phyloP scores from a whole-genome alignment of 2,797 vertebrate genomes.

The Okamejei kenojei region DNA sequence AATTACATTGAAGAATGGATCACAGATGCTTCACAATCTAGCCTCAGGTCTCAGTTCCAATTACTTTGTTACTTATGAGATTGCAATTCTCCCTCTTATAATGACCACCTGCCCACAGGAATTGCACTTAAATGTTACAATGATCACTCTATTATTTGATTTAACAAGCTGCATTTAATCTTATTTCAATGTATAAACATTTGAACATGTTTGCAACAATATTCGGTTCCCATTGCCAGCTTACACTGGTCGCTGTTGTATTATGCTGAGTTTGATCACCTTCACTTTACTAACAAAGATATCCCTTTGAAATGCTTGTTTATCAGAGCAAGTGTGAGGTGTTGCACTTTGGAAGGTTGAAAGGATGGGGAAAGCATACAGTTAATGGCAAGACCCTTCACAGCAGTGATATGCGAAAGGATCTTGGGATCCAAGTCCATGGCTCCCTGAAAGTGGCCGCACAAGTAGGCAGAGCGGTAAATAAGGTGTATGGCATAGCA shows the following conservation, averaged over 20 bases:
- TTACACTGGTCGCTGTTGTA: not conserved
- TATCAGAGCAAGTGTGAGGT: not conserved
- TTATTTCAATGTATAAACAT: not conserved
- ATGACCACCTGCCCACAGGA: constrained; percentile 23
- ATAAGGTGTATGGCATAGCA: too few species aligned
- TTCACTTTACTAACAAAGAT: not conserved
- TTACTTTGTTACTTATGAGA: constrained; percentile 21
- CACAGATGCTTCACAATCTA: constrained; percentile 27
- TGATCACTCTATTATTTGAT: not conserved
- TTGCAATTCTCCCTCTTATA: constrained; percentile 21
- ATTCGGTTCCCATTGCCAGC: not conserved
- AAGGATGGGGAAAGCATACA: too few species aligned
- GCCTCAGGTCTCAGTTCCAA: constrained; percentile 15
- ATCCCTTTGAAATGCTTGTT: not conserved
- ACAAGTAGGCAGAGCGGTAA: too few species aligned
- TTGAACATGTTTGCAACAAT: not conserved
- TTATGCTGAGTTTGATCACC: not conserved
- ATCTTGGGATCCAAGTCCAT: too few species aligned
- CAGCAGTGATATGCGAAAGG: too few species aligned
- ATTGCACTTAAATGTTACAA: not conserved
- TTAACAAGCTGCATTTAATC: constrained; percentile 13
- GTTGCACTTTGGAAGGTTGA: too few species aligned
- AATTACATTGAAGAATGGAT: constrained; percentile 19
- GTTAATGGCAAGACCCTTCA: too few species aligned
- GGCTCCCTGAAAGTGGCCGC: too few species aligned